Conservation (phyloP, 2,113 vertebrate species). For the Actinemys pallida region DNA sequence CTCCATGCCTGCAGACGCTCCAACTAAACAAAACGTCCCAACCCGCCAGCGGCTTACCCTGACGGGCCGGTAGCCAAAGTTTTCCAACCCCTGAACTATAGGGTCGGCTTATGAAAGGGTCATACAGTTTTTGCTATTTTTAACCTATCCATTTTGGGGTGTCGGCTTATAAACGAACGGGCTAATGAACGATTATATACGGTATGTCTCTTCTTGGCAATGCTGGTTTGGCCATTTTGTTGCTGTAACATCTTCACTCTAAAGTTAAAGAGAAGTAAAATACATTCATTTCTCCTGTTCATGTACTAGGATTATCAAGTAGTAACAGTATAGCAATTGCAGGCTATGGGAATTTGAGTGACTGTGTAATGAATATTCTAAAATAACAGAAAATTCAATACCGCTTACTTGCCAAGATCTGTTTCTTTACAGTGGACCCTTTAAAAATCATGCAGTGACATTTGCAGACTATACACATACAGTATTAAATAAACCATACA, state of each 20-base stretch:
- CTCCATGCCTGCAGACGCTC: too few relatives aligned
- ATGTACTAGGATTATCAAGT: background rate
- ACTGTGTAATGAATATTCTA: background rate
- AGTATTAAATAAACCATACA: constrained; percentile 9
- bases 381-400: constrained; percentile 16
- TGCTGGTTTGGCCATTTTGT: background rate
- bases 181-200: too few relatives aligned
- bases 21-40: too few relatives aligned
- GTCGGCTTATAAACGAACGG: too few relatives aligned
- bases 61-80: too few relatives aligned
- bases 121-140: too few relatives aligned
- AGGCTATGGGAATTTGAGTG: background rate
- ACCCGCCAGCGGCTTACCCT: too few relatives aligned
- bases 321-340: background rate
- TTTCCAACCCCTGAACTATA: too few relatives aligned
- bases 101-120: too few relatives aligned
- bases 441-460: constrained; percentile 37
- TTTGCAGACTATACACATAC: background rate
- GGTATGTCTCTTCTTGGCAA: background rate
- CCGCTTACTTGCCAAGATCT: background rate
- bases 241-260: background rate
- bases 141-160: too few relatives aligned
- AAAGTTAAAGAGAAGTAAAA: background rate
- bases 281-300: constrained; percentile 3
- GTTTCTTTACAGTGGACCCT: background rate